Conservation (phyloP, 2,888 invertebrate species). For the Koerneria pararmatus region DNA sequence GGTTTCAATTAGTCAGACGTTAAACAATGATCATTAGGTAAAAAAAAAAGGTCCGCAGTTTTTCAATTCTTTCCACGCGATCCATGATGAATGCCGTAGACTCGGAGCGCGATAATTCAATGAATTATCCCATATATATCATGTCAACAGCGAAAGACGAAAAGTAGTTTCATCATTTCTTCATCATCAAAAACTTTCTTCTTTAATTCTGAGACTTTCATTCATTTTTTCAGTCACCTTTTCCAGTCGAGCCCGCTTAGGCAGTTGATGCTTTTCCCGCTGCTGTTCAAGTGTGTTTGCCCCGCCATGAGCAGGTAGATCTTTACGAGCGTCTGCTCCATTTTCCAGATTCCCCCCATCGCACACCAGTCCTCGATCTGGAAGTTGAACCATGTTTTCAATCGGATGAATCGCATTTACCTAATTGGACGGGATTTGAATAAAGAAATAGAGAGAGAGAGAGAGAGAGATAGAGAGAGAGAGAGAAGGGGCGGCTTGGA, state of each 20-base stretch:
- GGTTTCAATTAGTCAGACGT: too few species aligned
- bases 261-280: background rate
- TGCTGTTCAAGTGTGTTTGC: slow-evolving; percentile 25
- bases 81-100: too few species aligned
- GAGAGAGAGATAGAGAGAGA: background rate
- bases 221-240: background rate
- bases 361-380: slow-evolving; percentile 13
- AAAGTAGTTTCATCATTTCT: too few species aligned
- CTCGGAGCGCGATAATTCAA: too few species aligned
- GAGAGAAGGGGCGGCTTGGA: background rate
- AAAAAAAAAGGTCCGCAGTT: too few species aligned
- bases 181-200: too few species aligned
- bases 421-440: too few species aligned
- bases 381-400: background rate
- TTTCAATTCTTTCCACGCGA: too few species aligned
- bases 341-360: background rate
- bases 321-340: slow-evolving; percentile 16
- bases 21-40: too few species aligned
- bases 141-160: too few species aligned
- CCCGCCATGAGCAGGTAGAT: slow-evolving; percentile 39
- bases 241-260: background rate
- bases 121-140: too few species aligned
- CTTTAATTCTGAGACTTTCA: slow-evolving; percentile 3
- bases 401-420: background rate
- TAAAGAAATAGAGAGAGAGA: background rate